These are phyloP conservation scores for Cololabis saira DNA, from an alignment of 2,113 vertebrate species.

Conservation along the genomic window DNA sequence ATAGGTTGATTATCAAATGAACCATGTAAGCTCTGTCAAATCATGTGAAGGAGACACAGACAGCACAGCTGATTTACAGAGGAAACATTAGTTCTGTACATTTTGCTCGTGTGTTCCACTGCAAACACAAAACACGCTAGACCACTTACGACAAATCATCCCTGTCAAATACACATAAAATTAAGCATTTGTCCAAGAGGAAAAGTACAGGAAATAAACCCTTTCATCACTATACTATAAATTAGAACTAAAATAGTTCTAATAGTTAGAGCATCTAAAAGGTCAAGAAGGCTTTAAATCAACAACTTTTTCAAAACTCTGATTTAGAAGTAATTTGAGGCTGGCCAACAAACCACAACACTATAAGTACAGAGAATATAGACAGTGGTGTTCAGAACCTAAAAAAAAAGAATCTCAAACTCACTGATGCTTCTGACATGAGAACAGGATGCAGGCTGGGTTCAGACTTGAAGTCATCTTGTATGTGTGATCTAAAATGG, in stretches of 20 bases:
- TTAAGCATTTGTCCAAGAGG: background rate
- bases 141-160: slow-evolving; percentile 5
- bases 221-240: background rate
- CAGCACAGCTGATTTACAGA: slow-evolving; percentile 97
- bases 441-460: slow-evolving; percentile 96
- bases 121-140: slow-evolving; percentile 48
- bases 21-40: background rate
- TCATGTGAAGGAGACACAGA: slow-evolving; percentile 91
- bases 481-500: slow-evolving; percentile 97
- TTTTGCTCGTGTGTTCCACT: slow-evolving; percentile 99
- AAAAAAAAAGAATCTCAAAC: slow-evolving; percentile 36
- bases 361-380: background rate
- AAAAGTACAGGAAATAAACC: slow-evolving; percentile 3
- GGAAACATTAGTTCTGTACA: slow-evolving; percentile 98
- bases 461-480: slow-evolving; percentile 99
- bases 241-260: background rate
- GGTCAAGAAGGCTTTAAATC: background rate
- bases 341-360: background rate
- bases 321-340: background rate
- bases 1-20: background rate
- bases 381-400: background rate
- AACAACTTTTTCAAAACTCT: too few species aligned
- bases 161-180: slow-evolving; percentile 4
- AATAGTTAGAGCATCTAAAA: background rate
- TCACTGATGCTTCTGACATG: slow-evolving; percentile 98